phyloP scores from a whole-genome alignment of 2,113 vertebrate species.

The Carassius auratus region DNA sequence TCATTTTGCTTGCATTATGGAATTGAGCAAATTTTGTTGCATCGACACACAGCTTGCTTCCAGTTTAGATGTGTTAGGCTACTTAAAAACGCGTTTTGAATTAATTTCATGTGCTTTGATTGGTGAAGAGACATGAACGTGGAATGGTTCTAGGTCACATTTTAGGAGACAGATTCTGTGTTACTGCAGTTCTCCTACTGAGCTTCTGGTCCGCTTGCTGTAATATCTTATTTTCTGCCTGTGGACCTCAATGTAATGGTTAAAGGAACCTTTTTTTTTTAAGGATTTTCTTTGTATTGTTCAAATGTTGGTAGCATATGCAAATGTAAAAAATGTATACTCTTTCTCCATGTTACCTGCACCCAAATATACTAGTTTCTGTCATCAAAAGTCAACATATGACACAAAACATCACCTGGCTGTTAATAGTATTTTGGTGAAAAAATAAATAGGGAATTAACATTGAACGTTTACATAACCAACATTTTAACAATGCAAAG shows the following conservation, averaged over 20 bases:
- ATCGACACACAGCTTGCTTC: background rate
- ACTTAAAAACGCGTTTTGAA: background rate
- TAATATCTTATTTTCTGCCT: background rate
- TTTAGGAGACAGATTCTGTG: background rate
- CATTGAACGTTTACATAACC: background rate
- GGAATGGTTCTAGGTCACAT: background rate
- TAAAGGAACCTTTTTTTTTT: background rate
- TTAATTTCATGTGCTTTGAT: background rate
- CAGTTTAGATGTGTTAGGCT: background rate
- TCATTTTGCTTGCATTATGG: background rate
- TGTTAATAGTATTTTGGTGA: background rate
- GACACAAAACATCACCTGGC: background rate
- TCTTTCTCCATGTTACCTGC: background rate
- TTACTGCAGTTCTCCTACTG: too few species aligned
- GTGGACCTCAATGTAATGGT: background rate
- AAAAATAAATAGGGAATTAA: background rate
- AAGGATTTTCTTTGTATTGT: background rate
- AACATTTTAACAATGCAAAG: too few species aligned
- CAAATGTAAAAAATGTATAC: too few species aligned
- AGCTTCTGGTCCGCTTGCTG: background rate
- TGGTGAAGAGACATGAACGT: background rate
- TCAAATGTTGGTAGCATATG: background rate
- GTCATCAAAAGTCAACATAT: background rate
- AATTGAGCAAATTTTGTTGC: background rate
- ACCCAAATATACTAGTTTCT: background rate